Evolutionary conservation across 2,113 vertebrate genomes (phyloP), one percentile per base, ranked within the genome.

Genomic region (Siniperca chuatsi): DNA sequence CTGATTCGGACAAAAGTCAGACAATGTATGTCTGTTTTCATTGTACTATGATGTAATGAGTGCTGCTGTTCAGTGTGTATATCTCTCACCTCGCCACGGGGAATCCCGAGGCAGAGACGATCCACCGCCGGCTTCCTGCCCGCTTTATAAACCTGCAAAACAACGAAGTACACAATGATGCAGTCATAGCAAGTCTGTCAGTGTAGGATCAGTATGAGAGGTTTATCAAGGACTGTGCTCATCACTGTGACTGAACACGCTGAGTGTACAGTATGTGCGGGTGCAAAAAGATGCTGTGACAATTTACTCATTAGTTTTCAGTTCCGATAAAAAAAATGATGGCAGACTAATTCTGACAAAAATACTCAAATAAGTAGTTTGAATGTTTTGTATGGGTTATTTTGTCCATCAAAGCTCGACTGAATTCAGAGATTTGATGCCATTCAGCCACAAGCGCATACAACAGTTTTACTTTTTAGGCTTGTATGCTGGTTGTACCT

Each of bases 81-180:
- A 1, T 4, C 13, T 62, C 91, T 89, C 80, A 96, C 96, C 94
- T 96, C 96, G 4, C 95, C 94, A 37, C 93, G 95, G 18, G 96
- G 96, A 89, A 96, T 96, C 29, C 96, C 95, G 13, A 97, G 90
- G 79, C 96, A 96, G 60, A 97, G 94, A 40, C 93, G 94, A 87
- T 96, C 93, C 55, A 96, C 95, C 0, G 96, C 96, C 1, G 96
- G 95, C 75, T 94, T 96, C 82, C 61, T 94, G 48, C 95, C 93
- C 1, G 76, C 48, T 80, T 93, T 95, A 84, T 96, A 97, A 50
- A 97, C 90, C 96, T 96, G 81, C 48, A 77, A 67, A 35, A 82
- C 46, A 81, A 61, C 89, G 37, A 6, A 52, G 18, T 12, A 1
- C 6, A 40, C 62, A 21, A 18, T 25, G 3, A 37, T 20, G 12